These are phyloP conservation scores for Takifugu flavidus DNA, from an alignment of 2,113 vertebrate species.

Conservation along the genomic window DNA sequence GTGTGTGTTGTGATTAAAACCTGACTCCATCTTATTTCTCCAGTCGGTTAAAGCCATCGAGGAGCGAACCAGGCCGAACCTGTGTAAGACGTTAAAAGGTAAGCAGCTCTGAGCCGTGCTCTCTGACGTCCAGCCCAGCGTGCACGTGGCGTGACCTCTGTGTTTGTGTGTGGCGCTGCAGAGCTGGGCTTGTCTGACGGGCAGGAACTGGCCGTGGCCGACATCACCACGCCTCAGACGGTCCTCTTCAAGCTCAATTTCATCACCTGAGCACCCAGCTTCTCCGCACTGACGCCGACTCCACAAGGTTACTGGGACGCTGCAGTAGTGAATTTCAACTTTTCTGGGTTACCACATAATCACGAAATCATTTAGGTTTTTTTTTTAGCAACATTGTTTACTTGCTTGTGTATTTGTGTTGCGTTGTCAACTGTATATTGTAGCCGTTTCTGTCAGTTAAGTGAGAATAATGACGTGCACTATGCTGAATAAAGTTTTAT, in stretches of 20 bases:
- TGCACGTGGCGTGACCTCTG: background rate
- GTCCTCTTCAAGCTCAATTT: slow-evolving; percentile 94
- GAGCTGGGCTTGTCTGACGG: slow-evolving; percentile 90
- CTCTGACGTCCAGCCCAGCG: background rate
- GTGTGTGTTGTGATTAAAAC: background rate
- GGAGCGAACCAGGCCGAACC: slow-evolving; percentile 92
- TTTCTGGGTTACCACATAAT: slow-evolving; percentile 16
- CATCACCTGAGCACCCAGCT: slow-evolving; percentile 72
- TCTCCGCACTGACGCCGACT: background rate
- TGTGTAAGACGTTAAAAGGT: slow-evolving; percentile 97
- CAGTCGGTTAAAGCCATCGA: slow-evolving; percentile 85
- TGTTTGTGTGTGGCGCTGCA: slow-evolving; percentile 15
- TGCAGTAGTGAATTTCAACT: slow-evolving; percentile 30
- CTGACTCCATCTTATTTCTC: slow-evolving; percentile 14
- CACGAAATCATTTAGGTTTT: slow-evolving; percentile 23
- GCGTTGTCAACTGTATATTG: slow-evolving; percentile 14
- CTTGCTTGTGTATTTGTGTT: slow-evolving; percentile 38
- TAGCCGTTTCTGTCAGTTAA: slow-evolving; percentile 26
- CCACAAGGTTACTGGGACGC: slow-evolving; percentile 17
- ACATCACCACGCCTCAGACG: slow-evolving; percentile 92
- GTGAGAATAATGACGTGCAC: slow-evolving; percentile 33
- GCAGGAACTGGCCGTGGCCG: slow-evolving; percentile 92
- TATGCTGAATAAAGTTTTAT: slow-evolving; percentile 57
- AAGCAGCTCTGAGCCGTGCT: slow-evolving; percentile 1
- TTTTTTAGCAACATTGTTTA: slow-evolving; percentile 48